phyloP scores from a whole-genome alignment of 2,113 vertebrate genomes.

The Accipiter virgatus region DNA sequence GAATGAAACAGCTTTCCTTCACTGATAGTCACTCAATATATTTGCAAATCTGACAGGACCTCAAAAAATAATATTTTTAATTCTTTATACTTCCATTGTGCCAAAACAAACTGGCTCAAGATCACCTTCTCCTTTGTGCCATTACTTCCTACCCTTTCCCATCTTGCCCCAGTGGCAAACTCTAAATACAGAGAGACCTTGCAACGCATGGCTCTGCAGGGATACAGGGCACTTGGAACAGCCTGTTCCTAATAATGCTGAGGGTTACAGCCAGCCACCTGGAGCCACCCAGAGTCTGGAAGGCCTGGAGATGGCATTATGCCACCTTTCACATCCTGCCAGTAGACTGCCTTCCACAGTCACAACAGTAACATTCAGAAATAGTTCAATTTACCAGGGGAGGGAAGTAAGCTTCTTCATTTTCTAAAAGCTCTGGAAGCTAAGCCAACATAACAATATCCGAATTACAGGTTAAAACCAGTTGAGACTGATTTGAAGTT shows the following conservation, averaged over 20 bases:
- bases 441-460: background rate
- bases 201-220: accelerated
- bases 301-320: background rate
- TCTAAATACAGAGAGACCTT: background rate
- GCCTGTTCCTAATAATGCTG: background rate
- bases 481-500: background rate
- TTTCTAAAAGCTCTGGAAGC: background rate
- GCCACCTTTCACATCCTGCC: background rate
- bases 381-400: accelerated
- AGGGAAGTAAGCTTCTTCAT: background rate
- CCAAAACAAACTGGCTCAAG: background rate
- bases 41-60: background rate
- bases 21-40: background rate
- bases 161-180: background rate
- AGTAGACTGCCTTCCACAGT: background rate
- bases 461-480: background rate
- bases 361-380: accelerated
- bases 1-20: background rate
- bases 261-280: background rate
- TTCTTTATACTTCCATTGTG: background rate
- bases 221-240: background rate
- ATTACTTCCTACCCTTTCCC: background rate
- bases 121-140: background rate
- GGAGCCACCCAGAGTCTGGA: background rate
- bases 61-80: background rate